Base-by-base conservation (phyloP, 2,888 invertebrate species). In the Morinoia aosen region DNA sequence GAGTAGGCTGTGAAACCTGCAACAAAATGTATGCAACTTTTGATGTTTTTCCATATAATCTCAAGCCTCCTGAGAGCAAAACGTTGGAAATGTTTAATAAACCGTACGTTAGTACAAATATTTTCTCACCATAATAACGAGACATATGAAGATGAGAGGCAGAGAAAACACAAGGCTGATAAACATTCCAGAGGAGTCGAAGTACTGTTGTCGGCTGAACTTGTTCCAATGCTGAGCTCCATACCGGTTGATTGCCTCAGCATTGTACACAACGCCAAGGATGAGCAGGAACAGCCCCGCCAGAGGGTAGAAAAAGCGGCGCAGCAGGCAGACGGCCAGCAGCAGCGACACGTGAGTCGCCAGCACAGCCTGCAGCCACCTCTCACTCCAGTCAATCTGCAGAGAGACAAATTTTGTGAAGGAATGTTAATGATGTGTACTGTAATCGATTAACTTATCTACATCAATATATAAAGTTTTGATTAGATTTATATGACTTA, bases 161-260 rank as follows among this genome's bases (percentile, higher is more conserved):
- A 98, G 98, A n/a, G 99, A 99, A 97, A 99, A 99, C 56, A 99
- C 98, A 25, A 99, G 98, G 0, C 99, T 99, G 98, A 99, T 99
- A 97, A 99, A 99, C 95, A 99, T 98, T 48, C 99, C 99, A 97
- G 98, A 98, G 97, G 98, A 98, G 97, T 99, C 99, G 97, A 99
- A 99, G 97, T 99, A 99, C 97, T 99, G 99, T 97, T 99, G 99
- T 97, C 98, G 98, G 0, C 99, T 98, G 97, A 99, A 99, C 96
- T 98, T 97, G 98, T 97, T 98, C 99, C 99, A 99, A 97, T 99
- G 98, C 96, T 98, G 98, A 0, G 99, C 98, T 7, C 99, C 99
- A 96, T 98, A 98, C 97, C 98, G 98, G 97, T 99, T 99, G 97
- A 99, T 98, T 97, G 98, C 98, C 97, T 99, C 99, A 56, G 99